A percentile compares a stretch with the other conserved stretches of the same genome.
These are phyloP conservation scores for Aurelia sp. DNA, from an alignment of 30 jellyfish, hydroid and myxozoan genomes.

Conservation along the genomic window DNA sequence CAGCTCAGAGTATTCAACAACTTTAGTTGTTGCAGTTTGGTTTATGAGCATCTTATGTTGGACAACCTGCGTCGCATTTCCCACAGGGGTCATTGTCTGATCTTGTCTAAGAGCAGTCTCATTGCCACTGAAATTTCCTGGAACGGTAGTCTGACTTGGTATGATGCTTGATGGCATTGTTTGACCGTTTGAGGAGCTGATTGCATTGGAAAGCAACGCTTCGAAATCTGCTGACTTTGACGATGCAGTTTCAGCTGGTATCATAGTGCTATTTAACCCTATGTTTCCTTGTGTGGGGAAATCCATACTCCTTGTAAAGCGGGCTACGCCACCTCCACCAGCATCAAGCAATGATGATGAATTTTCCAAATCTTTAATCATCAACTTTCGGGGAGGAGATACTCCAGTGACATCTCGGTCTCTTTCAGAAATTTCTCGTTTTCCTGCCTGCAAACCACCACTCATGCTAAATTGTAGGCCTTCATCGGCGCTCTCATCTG, in stretches of 20 bases:
- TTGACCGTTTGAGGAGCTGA: slow-evolving; percentile 27
- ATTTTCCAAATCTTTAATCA: slow-evolving; percentile 35
- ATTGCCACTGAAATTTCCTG: background rate
- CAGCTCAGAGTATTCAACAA: slow-evolving; percentile 68
- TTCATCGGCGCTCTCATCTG: slow-evolving; percentile 37
- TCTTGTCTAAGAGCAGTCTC: slow-evolving; percentile 1
- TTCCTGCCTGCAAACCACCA: slow-evolving; percentile 1
- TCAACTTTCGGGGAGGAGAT: slow-evolving; percentile 50
- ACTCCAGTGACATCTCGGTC: background rate
- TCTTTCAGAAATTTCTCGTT: slow-evolving; percentile 19
- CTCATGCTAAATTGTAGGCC: slow-evolving; percentile 43
- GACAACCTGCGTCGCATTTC: slow-evolving; percentile 12
- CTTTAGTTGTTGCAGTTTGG: slow-evolving; percentile 46
- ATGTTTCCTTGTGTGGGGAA: background rate
- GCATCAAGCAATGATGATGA: slow-evolving; percentile 16
- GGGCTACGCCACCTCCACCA: background rate
- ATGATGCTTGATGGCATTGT: background rate
- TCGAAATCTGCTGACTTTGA: slow-evolving; percentile 44
- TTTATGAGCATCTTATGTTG: slow-evolving; percentile 42
- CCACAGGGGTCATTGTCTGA: slow-evolving; percentile 5
- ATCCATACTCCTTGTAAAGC: background rate
- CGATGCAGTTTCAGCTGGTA: background rate
- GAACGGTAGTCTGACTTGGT: background rate
- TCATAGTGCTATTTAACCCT: background rate
- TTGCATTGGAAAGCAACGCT: slow-evolving; percentile 66